These are phyloP conservation scores for Indicator indicator DNA, from an alignment of 2,113 vertebrate species.

Conservation along the genomic window DNA sequence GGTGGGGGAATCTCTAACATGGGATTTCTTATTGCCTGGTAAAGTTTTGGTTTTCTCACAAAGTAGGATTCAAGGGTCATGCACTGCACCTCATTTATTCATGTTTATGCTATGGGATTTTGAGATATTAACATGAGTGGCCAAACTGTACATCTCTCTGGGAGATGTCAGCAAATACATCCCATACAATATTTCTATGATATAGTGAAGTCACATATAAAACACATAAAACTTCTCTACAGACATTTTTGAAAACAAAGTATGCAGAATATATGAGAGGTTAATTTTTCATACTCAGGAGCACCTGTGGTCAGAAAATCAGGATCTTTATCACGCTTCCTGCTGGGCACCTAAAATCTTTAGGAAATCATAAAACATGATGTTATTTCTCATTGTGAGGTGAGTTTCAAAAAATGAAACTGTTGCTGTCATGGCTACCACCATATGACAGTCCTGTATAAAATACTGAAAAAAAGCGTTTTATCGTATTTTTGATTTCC, in stretches of 20 bases:
- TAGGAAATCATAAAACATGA: not conserved
- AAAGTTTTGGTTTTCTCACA: not conserved
- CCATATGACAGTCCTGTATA: not conserved
- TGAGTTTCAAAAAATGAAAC: not conserved
- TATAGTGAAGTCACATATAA: not conserved
- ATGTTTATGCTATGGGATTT: not conserved
- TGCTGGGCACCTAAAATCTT: not conserved
- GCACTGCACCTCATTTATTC: not conserved
- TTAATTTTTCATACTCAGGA: not conserved
- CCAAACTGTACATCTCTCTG: not conserved
- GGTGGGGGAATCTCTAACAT: not conserved
- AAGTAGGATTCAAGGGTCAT: not conserved
- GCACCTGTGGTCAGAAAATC: not conserved
- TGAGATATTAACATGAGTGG: not conserved
- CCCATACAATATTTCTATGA: not conserved
- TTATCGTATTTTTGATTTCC: conserved; percentile 64
- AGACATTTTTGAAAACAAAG: not conserved
- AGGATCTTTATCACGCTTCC: not conserved
- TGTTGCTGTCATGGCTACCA: not conserved
- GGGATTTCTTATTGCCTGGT: accelerated
- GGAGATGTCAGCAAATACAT: not conserved
- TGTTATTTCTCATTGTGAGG: not conserved
- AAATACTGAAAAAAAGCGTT: conserved; percentile 41
- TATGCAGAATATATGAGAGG: not conserved
- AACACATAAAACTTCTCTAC: not conserved